A percentile compares a stretch with the other conserved stretches of the same genome.
Conservation (phyloP, 2,888 invertebrate genomes). For the Perithous albicinctus region DNA sequence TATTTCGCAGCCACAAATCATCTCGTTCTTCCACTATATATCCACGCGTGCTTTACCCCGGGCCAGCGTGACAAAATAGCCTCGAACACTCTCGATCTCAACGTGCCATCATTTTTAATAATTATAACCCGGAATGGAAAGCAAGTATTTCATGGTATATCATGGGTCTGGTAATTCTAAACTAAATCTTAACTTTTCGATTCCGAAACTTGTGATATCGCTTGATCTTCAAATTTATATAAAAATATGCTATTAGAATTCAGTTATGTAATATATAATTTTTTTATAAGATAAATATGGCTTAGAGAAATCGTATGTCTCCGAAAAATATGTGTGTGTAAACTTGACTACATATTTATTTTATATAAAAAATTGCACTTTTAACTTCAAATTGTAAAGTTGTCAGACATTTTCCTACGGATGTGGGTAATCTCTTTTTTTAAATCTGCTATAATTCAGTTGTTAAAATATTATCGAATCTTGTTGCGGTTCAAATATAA, state of each 20-base stretch:
- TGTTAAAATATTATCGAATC: background rate
- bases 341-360: no score
- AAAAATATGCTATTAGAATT: no score
- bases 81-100: conserved; percentile 1
- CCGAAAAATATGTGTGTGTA: no score
- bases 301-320: background rate
- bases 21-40: conserved; percentile 23
- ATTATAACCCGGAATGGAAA: conserved; percentile 30
- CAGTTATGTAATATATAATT: no score
- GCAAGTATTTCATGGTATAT: background rate
- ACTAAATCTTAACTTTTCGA: conserved; percentile 5
- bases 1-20: conserved; percentile 64
- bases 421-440: no score
- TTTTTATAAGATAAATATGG: no score
- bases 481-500: background rate
- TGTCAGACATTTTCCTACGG: background rate
- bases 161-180: background rate
- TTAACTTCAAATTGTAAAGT: no score
- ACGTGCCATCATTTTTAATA: conserved; percentile 18
- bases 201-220: conserved; percentile 1
- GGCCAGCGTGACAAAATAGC: conserved; percentile 4
- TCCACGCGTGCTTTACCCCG: conserved; percentile 11
- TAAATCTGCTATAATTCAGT: no score
- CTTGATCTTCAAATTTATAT: background rate
- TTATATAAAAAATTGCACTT: no score